These are phyloP conservation scores for Cydia amplana DNA, from an alignment of 1,140 invertebrate species.

Conservation along the genomic window DNA sequence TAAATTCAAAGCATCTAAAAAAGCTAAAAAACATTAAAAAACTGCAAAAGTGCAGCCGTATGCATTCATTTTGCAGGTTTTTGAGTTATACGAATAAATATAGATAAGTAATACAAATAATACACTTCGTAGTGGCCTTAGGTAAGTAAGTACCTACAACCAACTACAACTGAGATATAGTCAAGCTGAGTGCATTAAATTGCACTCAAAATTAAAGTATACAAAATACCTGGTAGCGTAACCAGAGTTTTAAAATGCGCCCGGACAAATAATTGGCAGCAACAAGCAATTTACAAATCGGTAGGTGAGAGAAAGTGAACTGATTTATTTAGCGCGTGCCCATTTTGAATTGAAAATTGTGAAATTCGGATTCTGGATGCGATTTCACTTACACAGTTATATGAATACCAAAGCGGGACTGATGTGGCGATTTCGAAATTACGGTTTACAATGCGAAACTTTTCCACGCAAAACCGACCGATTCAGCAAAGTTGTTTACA, in stretches of 20 bases:
- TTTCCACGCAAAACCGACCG: conserved; percentile 48
- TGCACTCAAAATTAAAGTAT: not conserved
- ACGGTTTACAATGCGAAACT: conserved; percentile 37
- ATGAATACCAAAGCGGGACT: conserved; percentile 43
- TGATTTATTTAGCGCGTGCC: conserved; percentile 55
- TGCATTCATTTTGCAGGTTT: too few species aligned
- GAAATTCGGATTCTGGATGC: conserved; percentile 54
- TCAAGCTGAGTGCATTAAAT: not conserved
- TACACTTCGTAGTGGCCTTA: too few species aligned
- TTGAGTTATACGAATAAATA: too few species aligned
- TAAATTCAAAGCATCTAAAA: too few species aligned
- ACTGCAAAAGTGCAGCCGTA: too few species aligned
- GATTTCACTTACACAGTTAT: conserved; percentile 52
- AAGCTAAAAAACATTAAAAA: too few species aligned
- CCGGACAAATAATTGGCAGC: conserved; percentile 48
- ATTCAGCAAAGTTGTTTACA: conserved; percentile 51
- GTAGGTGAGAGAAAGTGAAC: conserved; percentile 57
- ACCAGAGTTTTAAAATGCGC: conserved; percentile 17
- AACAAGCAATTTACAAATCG: conserved; percentile 49
- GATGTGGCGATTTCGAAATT: conserved; percentile 46
- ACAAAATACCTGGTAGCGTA: not conserved
- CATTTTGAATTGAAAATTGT: conserved; percentile 54
- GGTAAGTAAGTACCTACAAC: too few species aligned
- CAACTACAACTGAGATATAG: not conserved
- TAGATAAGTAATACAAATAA: too few species aligned